Conservation (phyloP, 2,113 vertebrate species). For the Mola mola region DNA sequence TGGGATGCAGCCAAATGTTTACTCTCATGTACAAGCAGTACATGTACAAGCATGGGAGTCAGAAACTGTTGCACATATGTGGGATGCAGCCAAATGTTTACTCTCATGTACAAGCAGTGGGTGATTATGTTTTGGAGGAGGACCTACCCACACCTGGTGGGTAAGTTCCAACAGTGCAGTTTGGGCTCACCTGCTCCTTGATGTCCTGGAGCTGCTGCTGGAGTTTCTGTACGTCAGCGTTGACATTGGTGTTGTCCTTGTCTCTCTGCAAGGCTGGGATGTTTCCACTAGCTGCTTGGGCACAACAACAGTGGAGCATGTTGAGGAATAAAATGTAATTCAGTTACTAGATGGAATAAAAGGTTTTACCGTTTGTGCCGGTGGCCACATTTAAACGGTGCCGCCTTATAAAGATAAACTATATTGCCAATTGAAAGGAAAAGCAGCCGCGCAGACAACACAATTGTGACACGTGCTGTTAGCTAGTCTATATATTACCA, state of each 20-base stretch:
- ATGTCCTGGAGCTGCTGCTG: constrained; percentile 99
- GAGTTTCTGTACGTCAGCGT: constrained; percentile 97
- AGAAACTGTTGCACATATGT: background rate
- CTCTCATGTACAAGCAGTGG: background rate
- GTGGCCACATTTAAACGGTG: constrained; percentile 15
- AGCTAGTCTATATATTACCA: background rate
- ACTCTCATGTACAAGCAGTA: background rate
- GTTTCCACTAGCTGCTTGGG: constrained; percentile 89
- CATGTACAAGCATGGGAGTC: background rate
- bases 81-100: background rate
- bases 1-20: background rate
- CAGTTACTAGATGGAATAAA: constrained; percentile 5
- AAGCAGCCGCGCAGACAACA: constrained; percentile 3
- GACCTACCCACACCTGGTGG: no score
- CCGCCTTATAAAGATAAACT: constrained; percentile 21
- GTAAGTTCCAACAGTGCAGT: no score
- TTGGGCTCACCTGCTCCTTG: constrained; percentile 91
- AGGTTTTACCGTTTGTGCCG: background rate
- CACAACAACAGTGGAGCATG: constrained; percentile 11
- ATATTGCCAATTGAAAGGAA: constrained; percentile 30
- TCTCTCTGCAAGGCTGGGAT: constrained; percentile 96
- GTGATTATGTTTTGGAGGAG: background rate
- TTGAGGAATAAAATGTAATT: constrained; percentile 10
- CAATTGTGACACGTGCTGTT: constrained; percentile 15
- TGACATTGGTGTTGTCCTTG: constrained; percentile 99